Percentiles rank a stretch among this genome's conserved stretches.
Evolutionary conservation across 2,797 vertebrate genomes (phyloP).

Genomic region (Sebastiscus albofasciatus): DNA sequence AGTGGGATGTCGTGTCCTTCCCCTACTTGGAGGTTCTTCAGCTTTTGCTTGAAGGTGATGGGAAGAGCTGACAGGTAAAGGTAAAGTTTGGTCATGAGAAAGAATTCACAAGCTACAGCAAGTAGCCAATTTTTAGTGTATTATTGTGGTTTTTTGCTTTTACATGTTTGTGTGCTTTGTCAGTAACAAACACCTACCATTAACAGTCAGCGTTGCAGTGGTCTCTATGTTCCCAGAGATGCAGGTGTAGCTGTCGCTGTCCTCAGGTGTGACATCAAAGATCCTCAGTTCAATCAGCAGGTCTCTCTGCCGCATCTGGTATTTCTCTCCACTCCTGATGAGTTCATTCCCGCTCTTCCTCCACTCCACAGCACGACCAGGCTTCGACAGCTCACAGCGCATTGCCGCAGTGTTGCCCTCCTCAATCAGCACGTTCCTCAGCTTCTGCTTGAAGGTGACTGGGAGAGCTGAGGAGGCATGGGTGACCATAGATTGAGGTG

Average conservation of each 20-base stretch:
- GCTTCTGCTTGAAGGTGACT: constrained; percentile 83
- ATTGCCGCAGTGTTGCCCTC: constrained; percentile 78
- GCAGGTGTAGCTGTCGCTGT: constrained; percentile 88
- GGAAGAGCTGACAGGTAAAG: constrained; percentile 78
- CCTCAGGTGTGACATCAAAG: constrained; percentile 76
- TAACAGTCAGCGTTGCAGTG: constrained; percentile 84
- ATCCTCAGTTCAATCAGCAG: constrained; percentile 81
- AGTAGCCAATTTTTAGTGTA: neutral
- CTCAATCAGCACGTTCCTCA: constrained; percentile 75
- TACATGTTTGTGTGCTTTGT: neutral
- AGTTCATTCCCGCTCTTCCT: constrained; percentile 76
- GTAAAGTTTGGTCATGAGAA: neutral
- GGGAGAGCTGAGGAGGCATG: constrained; percentile 78
- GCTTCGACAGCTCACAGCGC: constrained; percentile 84
- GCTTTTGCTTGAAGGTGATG: constrained; percentile 84
- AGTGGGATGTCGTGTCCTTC: constrained; percentile 77
- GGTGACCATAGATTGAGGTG: neutral
- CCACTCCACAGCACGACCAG: constrained; percentile 74
- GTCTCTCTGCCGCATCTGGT: constrained; percentile 84
- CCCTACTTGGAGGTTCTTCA: constrained; percentile 83
- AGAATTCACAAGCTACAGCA: neutral
- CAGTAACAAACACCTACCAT: constrained; percentile 74
- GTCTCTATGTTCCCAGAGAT: constrained; percentile 83
- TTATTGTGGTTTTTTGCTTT: neutral
- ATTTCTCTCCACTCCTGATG: constrained; percentile 80